Evolutionary conservation across 2,113 vertebrate species (phyloP).

Genomic region (Gymnarchus niloticus): DNA sequence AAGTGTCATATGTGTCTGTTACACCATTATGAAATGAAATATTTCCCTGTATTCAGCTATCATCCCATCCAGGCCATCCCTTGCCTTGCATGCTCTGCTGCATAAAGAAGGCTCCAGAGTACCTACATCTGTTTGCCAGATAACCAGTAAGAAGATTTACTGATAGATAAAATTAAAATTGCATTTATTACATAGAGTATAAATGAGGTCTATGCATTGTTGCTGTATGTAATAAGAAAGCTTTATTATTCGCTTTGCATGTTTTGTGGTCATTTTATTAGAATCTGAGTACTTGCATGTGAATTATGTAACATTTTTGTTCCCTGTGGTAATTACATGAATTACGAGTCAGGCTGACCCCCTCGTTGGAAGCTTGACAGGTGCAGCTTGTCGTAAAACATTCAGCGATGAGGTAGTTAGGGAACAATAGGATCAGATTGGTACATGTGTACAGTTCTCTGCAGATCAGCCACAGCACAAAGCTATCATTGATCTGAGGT

Average conservation of each 20-base stretch:
- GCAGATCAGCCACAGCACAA: background rate
- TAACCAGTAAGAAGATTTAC: too few relatives aligned
- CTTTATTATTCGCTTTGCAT: background rate
- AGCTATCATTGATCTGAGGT: background rate
- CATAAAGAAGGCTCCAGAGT: too few relatives aligned
- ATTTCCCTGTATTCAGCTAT: too few relatives aligned
- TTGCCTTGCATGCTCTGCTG: background rate
- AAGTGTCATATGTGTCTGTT: constrained; percentile 3
- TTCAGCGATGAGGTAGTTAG: too few relatives aligned
- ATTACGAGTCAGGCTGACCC: background rate
- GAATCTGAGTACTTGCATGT: background rate
- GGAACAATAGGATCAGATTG: background rate
- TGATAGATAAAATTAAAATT: background rate
- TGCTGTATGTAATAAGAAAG: background rate
- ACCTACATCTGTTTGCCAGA: background rate
- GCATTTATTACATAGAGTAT: background rate
- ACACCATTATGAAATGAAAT: too few relatives aligned
- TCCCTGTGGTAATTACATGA: background rate
- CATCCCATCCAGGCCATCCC: background rate
- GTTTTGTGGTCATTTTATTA: background rate
- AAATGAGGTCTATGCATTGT: background rate
- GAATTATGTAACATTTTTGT: background rate
- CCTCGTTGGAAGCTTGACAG: background rate
- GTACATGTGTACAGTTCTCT: background rate
- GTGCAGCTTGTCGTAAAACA: background rate